Evolutionary conservation across 2,113 vertebrate genomes (phyloP), one percentile per base, ranked within the genome.

Genomic region (Hippoglossus stenolepis): DNA sequence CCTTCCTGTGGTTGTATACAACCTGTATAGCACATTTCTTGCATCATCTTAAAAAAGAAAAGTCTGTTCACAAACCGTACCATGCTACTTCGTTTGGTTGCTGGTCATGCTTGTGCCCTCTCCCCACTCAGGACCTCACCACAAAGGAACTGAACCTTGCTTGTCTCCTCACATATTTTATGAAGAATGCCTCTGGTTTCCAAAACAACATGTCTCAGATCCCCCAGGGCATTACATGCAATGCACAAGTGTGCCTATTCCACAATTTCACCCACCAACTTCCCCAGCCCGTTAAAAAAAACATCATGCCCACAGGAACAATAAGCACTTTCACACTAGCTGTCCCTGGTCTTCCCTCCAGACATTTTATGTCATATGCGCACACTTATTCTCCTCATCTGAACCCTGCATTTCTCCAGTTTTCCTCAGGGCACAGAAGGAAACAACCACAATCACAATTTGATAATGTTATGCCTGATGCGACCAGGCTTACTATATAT

Each of bases 351-450:
- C 47, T 63, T 72, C 67, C 91, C 87, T 84, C 47, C 65, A 84
- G 85, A 80, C 77, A 88, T 84, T 76, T 81, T 57, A 40, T 80
- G 77, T 70, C 85, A 86, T 80, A 71, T 70, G 73, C 69, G 79
- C 75, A 88, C 69, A 77, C 62, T 70, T 62, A 54, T 77, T 90
- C 58, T 35, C 47, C 83, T 85, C 65, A 75, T 87, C 35, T 87
- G 61, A 88, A 87, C 82, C 51, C 24, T 26, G 61, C 4, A 31
- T 31, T 31, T 6, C 31, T 31, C 31, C 31, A 31, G 5, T 74
- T 77, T 45, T 71, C 85, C 73, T 75, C 23, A 9, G 67, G 85
- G 58, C 58, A 51, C 14, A n/a, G 4, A 65, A 45, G 63, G 58
- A 14, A 74, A 64, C 71, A 59, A 23, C 56, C 53, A 24, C 3